These are phyloP conservation scores for Achatina immaculata DNA, from an alignment of 1,140 invertebrate genomes.

Conservation along the genomic window DNA sequence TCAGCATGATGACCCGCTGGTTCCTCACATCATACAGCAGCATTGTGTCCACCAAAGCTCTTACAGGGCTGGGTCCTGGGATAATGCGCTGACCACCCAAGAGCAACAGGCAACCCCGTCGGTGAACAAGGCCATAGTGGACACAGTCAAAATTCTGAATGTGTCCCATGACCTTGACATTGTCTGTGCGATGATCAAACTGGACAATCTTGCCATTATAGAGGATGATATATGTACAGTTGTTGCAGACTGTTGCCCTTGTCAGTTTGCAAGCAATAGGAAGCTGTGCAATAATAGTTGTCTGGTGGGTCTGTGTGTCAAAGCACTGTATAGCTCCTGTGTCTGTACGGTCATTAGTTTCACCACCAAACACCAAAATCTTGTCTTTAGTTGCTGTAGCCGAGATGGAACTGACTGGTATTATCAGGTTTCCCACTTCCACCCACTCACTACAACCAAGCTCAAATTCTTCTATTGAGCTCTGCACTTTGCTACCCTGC, in stretches of 20 bases:
- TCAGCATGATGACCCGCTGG: conserved; percentile 51
- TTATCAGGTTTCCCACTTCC: conserved; percentile 51
- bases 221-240: conserved; percentile 57
- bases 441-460: conserved; percentile 58
- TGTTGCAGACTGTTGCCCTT: conserved; percentile 54
- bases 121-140: conserved; percentile 61
- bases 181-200: conserved; percentile 32
- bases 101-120: conserved; percentile 56
- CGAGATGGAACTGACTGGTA: conserved; percentile 61
- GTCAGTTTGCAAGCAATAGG: conserved; percentile 61
- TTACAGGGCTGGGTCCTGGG: conserved; percentile 40
- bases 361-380: conserved; percentile 62
- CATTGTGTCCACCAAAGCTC: conserved; percentile 56
- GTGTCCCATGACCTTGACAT: conserved; percentile 47
- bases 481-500: conserved; percentile 54
- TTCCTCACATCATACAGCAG: conserved; percentile 56
- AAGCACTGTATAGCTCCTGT: conserved; percentile 61
- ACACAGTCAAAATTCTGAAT: conserved; percentile 60
- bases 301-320: conserved; percentile 53
- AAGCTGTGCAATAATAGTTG: conserved; percentile 53
- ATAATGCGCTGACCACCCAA: conserved; percentile 58
- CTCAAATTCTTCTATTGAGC: conserved; percentile 59
- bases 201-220: conserved; percentile 61
- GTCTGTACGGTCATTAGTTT: conserved; percentile 61
- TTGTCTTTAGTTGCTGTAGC: conserved; percentile 56